These are phyloP conservation scores for Erithacus rubecula DNA, from an alignment of 2,797 vertebrate species.

Conservation along the genomic window DNA sequence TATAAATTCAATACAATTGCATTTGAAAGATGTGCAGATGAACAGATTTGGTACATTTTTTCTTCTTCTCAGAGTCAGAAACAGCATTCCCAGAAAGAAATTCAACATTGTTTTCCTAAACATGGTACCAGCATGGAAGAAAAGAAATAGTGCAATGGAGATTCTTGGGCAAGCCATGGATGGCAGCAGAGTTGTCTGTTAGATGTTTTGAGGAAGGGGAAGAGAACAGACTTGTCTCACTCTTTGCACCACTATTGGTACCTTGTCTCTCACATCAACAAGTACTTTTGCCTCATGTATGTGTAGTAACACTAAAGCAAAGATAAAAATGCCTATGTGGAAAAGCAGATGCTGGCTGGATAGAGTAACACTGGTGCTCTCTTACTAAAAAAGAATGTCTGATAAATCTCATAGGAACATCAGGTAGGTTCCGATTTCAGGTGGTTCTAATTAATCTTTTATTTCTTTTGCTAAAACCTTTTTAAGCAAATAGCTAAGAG, in stretches of 20 bases:
- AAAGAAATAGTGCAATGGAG: background rate
- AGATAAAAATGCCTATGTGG: background rate
- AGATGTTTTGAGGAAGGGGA: background rate
- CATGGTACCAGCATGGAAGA: background rate
- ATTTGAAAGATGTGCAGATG: background rate
- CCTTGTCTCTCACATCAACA: background rate
- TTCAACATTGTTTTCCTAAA: background rate
- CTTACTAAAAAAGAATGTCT: background rate
- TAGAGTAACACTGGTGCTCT: background rate
- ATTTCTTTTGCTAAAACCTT: background rate
- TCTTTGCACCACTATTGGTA: background rate
- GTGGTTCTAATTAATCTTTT: background rate
- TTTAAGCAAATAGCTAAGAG: background rate
- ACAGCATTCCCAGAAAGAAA: background rate
- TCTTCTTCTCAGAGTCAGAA: background rate
- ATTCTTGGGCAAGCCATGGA: background rate
- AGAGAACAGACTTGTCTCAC: background rate
- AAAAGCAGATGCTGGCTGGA: background rate
- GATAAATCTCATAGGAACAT: background rate
- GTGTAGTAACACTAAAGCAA: background rate
- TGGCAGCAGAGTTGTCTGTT: background rate
- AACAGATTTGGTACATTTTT: background rate
- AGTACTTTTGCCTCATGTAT: background rate
- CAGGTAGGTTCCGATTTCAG: background rate
- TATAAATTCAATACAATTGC: background rate